Conservation (phyloP, 2,113 vertebrate species). For the Notarius lentiginosus region DNA sequence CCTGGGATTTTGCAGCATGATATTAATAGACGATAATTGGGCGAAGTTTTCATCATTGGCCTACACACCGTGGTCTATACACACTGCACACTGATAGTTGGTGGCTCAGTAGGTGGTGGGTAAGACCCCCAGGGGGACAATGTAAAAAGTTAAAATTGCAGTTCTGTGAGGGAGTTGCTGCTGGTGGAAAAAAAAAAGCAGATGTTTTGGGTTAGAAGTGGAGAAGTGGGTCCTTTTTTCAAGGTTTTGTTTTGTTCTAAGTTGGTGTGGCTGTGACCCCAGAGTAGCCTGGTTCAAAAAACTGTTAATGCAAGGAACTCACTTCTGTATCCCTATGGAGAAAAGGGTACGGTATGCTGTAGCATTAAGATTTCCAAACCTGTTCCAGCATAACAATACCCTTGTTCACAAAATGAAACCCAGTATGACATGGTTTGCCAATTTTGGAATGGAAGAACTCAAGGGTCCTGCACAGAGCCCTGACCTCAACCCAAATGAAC, state of each 20-base stretch:
- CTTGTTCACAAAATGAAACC: not conserved
- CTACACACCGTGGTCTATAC: not conserved
- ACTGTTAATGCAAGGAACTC: not conserved
- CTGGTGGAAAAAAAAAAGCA: not conserved
- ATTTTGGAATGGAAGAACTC: not conserved
- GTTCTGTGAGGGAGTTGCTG: not conserved
- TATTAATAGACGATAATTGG: not conserved
- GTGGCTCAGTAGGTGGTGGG: not conserved
- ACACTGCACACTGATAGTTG: not conserved
- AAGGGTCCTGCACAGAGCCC: not conserved
- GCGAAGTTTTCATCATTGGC: not conserved
- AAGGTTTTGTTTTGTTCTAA: not conserved
- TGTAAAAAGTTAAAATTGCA: not conserved
- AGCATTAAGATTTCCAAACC: not conserved
- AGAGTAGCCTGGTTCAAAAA: not conserved
- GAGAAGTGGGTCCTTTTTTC: not conserved
- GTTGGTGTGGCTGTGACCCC: not conserved
- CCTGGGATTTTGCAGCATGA: too few relatives aligned
- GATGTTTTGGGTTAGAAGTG: not conserved
- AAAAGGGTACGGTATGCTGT: not conserved
- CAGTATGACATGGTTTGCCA: not conserved
- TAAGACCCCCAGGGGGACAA: too few relatives aligned
- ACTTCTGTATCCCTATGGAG: not conserved
- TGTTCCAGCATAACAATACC: not conserved
- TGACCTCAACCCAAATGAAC: not conserved